These are phyloP conservation scores for Biston betularia DNA, from an alignment of 2,888 invertebrate genomes.

Conservation along the genomic window DNA sequence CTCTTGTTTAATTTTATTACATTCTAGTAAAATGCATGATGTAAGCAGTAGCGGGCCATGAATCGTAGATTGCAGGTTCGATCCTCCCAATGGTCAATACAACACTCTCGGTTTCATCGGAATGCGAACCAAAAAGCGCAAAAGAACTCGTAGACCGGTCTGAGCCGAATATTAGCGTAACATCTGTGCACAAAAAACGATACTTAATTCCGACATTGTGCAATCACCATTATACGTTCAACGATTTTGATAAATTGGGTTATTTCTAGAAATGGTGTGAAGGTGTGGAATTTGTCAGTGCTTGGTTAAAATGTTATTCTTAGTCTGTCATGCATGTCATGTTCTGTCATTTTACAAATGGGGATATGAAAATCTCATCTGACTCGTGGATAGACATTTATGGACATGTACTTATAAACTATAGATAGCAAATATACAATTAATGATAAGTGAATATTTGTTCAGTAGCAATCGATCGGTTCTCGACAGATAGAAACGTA, in stretches of 20 bases:
- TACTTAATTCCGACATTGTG: conserved; percentile 57
- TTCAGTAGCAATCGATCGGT: too few species aligned
- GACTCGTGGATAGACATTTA: too few species aligned
- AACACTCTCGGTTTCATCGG: conserved; percentile 66
- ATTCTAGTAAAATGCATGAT: neutral
- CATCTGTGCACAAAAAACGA: conserved; percentile 47
- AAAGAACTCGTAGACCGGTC: conserved; percentile 49
- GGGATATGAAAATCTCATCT: too few species aligned
- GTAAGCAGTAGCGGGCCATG: neutral
- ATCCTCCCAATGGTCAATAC: conserved; percentile 55
- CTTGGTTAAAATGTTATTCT: too few species aligned
- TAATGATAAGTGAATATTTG: too few species aligned
- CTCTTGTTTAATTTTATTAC: neutral
- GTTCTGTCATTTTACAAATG: too few species aligned
- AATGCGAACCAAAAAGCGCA: conserved; percentile 55
- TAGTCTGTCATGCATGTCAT: too few species aligned
- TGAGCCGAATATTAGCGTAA: conserved; percentile 46
- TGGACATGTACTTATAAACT: too few species aligned
- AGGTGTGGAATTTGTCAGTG: conserved; percentile 9
- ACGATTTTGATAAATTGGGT: conserved; percentile 24
- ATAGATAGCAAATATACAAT: too few species aligned
- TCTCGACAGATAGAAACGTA: too few species aligned
- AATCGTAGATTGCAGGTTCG: conserved; percentile 45
- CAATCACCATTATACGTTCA: conserved; percentile 49
- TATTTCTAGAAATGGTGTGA: conserved; percentile 15